These are phyloP conservation scores for Cryptoblepharus egeriae DNA, from an alignment of 2,797 vertebrate genomes.

Conservation along the genomic window DNA sequence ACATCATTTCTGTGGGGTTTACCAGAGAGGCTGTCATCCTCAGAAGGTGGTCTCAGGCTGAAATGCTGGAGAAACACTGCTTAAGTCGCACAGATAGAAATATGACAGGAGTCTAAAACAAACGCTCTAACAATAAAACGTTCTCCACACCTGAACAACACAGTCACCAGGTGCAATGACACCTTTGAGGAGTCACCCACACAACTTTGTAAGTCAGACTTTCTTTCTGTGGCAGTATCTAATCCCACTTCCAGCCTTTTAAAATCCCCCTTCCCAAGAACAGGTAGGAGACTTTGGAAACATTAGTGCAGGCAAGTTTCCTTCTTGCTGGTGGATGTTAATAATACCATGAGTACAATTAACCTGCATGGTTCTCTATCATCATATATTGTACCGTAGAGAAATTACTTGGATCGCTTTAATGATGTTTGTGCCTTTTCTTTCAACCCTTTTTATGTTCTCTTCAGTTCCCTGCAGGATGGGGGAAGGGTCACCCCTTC, in stretches of 20 bases:
- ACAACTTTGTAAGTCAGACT: not conserved
- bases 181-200: not conserved
- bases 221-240: not conserved
- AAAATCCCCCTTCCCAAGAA: not conserved
- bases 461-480: conserved; percentile 51
- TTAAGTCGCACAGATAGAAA: not conserved
- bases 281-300: not conserved
- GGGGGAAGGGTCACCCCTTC: conserved; percentile 55
- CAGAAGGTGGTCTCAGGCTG: too few relatives aligned
- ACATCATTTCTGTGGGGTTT: too few relatives aligned
- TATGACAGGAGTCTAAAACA: not conserved
- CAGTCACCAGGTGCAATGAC: not conserved
- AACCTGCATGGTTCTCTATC: conserved; percentile 57
- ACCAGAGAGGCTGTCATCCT: too few relatives aligned
- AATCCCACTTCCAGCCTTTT: not conserved
- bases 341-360: conserved; percentile 35
- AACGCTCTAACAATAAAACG: not conserved
- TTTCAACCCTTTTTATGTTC: conserved; percentile 73
- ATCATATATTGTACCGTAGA: conserved; percentile 62
- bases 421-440: conserved; percentile 68
- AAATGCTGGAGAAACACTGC: too few relatives aligned
- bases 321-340: conserved; percentile 18
- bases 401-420: conserved; percentile 69
- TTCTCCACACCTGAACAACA: not conserved
- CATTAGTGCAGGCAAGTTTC: not conserved